Evolutionary conservation across 2,113 vertebrate genomes (phyloP).

Genomic region (Lasiurus borealis): DNA sequence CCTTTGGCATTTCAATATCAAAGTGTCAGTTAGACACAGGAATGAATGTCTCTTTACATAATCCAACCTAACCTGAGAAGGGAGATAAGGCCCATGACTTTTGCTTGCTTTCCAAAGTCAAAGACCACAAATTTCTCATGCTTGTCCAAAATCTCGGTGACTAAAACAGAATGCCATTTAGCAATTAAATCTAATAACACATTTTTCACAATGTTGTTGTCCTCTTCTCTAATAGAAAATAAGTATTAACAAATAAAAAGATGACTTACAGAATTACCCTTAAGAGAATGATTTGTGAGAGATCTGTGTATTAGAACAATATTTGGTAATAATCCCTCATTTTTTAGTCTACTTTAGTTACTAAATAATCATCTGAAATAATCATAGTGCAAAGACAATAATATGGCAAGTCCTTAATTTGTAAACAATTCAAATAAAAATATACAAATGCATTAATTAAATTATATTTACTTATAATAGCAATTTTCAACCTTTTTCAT

Average conservation of each 20-base stretch:
- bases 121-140: not conserved
- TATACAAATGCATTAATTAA: not conserved
- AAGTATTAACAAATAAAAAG: not conserved
- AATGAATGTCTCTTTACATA: constrained; percentile 22
- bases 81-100: not conserved
- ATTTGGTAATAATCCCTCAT: not conserved
- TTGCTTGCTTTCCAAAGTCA: not conserved
- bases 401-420: not conserved
- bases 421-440: constrained; percentile 9
- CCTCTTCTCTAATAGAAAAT: not conserved
- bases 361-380: not conserved
- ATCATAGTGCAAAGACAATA: not conserved
- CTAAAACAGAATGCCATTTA: not conserved
- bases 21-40: not conserved
- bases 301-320: not conserved
- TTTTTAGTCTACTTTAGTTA: not conserved
- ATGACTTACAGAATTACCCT: not conserved
- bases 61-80: not conserved
- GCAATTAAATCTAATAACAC: not conserved
- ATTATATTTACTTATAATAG: not conserved
- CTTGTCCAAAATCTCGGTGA: not conserved
- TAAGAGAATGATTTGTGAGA: not conserved
- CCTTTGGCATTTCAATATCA: not conserved
- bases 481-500: not conserved
- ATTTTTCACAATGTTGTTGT: not conserved